Percentiles rank a stretch among this genome's conserved stretches.
Evolutionary conservation across 2,888 invertebrate species (phyloP).

Genomic region (Syritta pipiens): DNA sequence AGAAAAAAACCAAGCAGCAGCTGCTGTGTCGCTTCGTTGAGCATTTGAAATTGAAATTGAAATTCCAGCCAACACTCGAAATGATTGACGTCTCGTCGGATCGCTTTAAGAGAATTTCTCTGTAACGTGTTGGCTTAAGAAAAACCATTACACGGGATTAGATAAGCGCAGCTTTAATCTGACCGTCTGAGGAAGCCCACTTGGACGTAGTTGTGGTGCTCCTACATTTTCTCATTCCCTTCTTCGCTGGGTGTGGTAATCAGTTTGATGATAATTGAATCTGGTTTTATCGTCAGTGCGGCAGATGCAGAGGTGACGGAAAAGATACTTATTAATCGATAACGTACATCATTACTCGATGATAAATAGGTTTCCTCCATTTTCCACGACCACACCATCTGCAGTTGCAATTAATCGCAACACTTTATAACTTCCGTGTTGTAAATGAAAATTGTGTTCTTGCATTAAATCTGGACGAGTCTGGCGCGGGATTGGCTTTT

Average conservation of each 20-base stretch:
- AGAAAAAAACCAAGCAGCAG: neutral
- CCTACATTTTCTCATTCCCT: too few relatives aligned
- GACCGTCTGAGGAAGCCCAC: slow-evolving; percentile 20
- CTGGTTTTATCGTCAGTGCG: slow-evolving; percentile 23
- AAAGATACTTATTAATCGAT: slow-evolving; percentile 41
- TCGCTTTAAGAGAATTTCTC: slow-evolving; percentile 21
- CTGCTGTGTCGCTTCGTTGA: too few relatives aligned
- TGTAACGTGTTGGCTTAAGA: slow-evolving; percentile 15
- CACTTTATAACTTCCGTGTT: slow-evolving; percentile 13
- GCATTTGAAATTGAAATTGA: slow-evolving; percentile 26
- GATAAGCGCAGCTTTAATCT: neutral
- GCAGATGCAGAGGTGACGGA: slow-evolving; percentile 28
- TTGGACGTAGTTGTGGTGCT: too few relatives aligned
- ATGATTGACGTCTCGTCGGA: slow-evolving; percentile 55
- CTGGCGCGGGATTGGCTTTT: too few relatives aligned
- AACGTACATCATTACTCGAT: slow-evolving; percentile 14
- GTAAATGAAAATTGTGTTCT: too few relatives aligned
- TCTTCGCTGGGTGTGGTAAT: slow-evolving; percentile 42
- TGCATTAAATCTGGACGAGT: too few relatives aligned
- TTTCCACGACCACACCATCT: slow-evolving; percentile 4
- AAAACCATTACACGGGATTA: slow-evolving; percentile 3
- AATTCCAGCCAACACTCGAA: slow-evolving; percentile 36
- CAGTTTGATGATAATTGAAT: slow-evolving; percentile 51
- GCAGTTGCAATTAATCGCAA: slow-evolving; percentile 29
- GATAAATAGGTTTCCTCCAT: slow-evolving; percentile 15